Percentiles rank a stretch among this genome's conserved stretches.
These are phyloP conservation scores for Arrhamphus sclerolepis DNA, from an alignment of 2,797 vertebrate species.

Conservation along the genomic window DNA sequence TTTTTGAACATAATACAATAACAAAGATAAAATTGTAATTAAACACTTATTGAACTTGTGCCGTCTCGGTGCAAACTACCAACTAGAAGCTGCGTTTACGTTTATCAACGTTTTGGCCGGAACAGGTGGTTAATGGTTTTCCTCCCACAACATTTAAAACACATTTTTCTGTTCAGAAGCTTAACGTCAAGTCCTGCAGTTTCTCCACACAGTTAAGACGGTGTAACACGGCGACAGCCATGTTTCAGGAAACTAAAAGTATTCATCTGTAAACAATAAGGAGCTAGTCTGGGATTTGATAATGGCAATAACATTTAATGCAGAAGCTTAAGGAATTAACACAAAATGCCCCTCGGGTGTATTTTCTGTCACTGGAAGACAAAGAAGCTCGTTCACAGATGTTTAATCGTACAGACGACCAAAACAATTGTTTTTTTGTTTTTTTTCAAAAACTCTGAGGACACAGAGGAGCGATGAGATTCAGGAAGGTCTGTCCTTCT, in stretches of 20 bases:
- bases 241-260: neutral
- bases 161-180: neutral
- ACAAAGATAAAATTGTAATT: slow-evolving; percentile 3
- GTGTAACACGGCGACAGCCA: neutral
- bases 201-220: neutral
- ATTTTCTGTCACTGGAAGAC: slow-evolving; percentile 23
- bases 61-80: too few relatives aligned
- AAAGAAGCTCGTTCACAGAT: slow-evolving; percentile 16
- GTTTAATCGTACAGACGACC: slow-evolving; percentile 23
- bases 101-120: slow-evolving; percentile 10
- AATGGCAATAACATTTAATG: slow-evolving; percentile 1
- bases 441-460: slow-evolving; percentile 2
- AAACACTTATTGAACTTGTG: too few relatives aligned
- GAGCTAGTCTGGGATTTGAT: slow-evolving; percentile 11
- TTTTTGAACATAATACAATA: slow-evolving; percentile 11
- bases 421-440: slow-evolving; percentile 30
- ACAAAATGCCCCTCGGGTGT: neutral
- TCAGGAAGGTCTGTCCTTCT: slow-evolving; percentile 15
- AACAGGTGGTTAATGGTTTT: slow-evolving; percentile 12
- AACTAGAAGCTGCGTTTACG: slow-evolving; percentile 8
- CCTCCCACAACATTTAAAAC: too few relatives aligned
- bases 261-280: slow-evolving; percentile 36
- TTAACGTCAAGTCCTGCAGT: neutral
- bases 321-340: neutral
- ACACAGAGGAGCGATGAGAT: slow-evolving; percentile 2